phyloP scores from a whole-genome alignment of 1,140 invertebrate genomes.

The Nasonia longicornis region DNA sequence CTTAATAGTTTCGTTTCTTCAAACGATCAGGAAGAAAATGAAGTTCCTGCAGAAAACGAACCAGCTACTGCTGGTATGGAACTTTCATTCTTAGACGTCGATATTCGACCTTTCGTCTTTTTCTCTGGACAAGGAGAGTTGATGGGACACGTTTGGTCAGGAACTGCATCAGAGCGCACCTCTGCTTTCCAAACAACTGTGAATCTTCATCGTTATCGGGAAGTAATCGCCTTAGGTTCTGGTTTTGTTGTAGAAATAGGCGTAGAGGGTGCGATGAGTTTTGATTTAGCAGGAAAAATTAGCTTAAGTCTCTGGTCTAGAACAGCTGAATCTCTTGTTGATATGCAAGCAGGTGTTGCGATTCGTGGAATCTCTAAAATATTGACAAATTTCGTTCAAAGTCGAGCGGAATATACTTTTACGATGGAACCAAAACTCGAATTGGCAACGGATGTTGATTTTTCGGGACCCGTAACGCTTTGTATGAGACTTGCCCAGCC shows the following conservation, averaged over 20 bases:
- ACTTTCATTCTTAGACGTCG: slow-evolving; percentile 81
- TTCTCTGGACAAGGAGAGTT: slow-evolving; percentile 87
- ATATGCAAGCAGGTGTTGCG: slow-evolving; percentile 79
- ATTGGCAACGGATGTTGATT: slow-evolving; percentile 83
- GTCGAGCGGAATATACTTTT: slow-evolving; percentile 78
- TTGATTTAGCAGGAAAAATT: slow-evolving; percentile 88
- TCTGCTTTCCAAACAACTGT: slow-evolving; percentile 83
- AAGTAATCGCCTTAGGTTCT: slow-evolving; percentile 78
- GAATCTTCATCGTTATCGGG: slow-evolving; percentile 80
- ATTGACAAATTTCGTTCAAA: slow-evolving; percentile 77
- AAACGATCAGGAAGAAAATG: slow-evolving; percentile 65
- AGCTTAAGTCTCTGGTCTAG: slow-evolving; percentile 89
- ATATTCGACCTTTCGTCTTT: slow-evolving; percentile 86
- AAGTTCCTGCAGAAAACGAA: slow-evolving; percentile 68
- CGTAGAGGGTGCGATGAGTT: slow-evolving; percentile 80
- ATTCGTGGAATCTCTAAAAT: slow-evolving; percentile 77
- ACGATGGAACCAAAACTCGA: slow-evolving; percentile 80
- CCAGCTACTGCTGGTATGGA: slow-evolving; percentile 87
- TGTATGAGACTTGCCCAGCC: slow-evolving; percentile 86
- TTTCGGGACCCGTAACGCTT: slow-evolving; percentile 80
- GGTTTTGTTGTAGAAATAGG: slow-evolving; percentile 81
- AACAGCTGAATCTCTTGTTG: slow-evolving; percentile 85
- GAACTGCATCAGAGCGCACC: slow-evolving; percentile 84
- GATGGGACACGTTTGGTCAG: slow-evolving; percentile 91
- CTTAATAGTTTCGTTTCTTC: slow-evolving; percentile 76